Evolutionary conservation across 2,797 vertebrate species (phyloP).

Genomic region (Sebastes trivittatus): DNA sequence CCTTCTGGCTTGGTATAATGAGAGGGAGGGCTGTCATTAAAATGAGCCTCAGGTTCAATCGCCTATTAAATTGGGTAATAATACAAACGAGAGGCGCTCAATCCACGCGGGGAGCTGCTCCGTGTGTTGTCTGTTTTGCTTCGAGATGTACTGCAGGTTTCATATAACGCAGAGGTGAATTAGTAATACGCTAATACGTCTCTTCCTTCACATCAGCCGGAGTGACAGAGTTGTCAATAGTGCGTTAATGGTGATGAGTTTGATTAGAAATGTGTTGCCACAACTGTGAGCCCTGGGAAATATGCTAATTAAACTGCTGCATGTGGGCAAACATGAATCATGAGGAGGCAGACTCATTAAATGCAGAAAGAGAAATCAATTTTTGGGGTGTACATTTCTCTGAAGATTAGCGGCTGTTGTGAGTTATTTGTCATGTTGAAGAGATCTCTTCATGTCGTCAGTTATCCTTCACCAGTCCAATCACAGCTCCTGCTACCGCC

Average conservation of each 20-base stretch:
- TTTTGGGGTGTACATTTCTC: conserved; percentile 48
- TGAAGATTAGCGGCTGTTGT: conserved; percentile 61
- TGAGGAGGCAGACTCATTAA: conserved; percentile 77
- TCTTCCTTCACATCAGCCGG: conserved; percentile 19
- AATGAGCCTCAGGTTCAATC: conserved; percentile 57
- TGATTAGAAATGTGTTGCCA: conserved; percentile 57
- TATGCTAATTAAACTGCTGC: conserved; percentile 69
- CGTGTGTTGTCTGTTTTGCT: conserved; percentile 18
- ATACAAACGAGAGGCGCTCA: conserved; percentile 48
- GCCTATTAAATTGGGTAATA: conserved; percentile 70
- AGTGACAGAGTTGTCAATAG: conserved; percentile 60
- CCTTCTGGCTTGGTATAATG: conserved; percentile 44
- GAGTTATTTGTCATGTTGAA: conserved; percentile 51
- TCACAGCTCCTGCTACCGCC: conserved; percentile 35
- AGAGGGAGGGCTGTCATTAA: conserved; percentile 54
- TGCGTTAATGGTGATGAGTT: conserved; percentile 44
- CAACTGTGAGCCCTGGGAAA: conserved; percentile 48
- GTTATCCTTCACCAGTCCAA: conserved; percentile 25
- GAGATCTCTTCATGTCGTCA: conserved; percentile 42
- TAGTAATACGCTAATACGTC: conserved; percentile 1
- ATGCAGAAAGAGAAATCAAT: conserved; percentile 74
- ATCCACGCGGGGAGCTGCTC: conserved; percentile 18
- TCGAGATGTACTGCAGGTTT: conserved; percentile 13
- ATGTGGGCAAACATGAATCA: conserved; percentile 71
- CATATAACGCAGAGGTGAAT: conserved; percentile 14